Conservation (phyloP, 2,888 invertebrate species). For the Ecdyonurus torrentis region DNA sequence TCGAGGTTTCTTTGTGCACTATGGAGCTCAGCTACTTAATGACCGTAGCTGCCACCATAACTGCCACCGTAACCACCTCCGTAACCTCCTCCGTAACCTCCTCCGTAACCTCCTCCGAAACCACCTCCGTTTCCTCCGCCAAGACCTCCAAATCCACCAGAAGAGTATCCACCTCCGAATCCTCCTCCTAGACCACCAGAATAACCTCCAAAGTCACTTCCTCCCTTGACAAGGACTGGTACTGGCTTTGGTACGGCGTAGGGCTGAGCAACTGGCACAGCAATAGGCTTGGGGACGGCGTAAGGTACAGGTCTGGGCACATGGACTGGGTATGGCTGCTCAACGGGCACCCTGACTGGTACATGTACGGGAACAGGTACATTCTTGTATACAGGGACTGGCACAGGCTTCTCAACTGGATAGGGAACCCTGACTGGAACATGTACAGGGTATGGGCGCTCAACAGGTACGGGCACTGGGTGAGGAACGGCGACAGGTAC, state of each 20-base stretch:
- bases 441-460: constrained; percentile 18
- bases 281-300: constrained; percentile 8
- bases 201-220: not conserved
- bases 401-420: constrained; percentile 18
- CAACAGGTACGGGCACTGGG: constrained; percentile 18
- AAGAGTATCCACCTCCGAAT: not conserved
- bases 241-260: constrained; percentile 11
- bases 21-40: too few species aligned
- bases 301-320: constrained; percentile 10
- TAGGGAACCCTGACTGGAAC: constrained; percentile 20
- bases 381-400: constrained; percentile 13
- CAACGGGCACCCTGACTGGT: constrained; percentile 10
- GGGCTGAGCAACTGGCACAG: constrained; percentile 10
- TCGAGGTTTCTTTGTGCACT: too few species aligned
- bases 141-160: not conserved
- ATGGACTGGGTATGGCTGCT: constrained; percentile 9
- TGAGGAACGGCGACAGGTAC: constrained; percentile 19
- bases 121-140: constrained; percentile 1
- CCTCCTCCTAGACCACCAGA: not conserved
- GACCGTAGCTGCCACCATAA: too few species aligned
- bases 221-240: constrained; percentile 12
- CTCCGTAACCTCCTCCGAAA: too few species aligned
- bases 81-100: too few species aligned
- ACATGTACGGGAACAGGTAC: constrained; percentile 5
- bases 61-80: too few species aligned